Evolutionary conservation across 2,113 vertebrate genomes (phyloP).

Genomic region (Trogon surrucura): DNA sequence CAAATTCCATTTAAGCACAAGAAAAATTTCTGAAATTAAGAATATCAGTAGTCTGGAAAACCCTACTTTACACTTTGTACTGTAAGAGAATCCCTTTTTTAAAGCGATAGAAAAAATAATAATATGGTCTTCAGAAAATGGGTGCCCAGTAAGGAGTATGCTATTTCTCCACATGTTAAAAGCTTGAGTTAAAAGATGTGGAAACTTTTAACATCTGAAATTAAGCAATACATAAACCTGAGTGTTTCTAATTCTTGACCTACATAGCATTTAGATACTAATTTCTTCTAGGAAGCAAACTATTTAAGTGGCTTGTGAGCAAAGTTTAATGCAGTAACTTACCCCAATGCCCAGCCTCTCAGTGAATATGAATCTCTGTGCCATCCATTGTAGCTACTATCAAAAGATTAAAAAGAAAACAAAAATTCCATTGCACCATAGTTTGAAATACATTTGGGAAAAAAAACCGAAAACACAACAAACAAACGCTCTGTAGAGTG

Average conservation of each 20-base stretch:
- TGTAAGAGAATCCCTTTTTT: background rate
- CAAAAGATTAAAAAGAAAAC: conserved; percentile 34
- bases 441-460: background rate
- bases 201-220: background rate
- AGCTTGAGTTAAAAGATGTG: background rate
- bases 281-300: background rate
- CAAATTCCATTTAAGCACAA: background rate
- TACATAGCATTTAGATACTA: background rate
- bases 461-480: background rate
- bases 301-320: background rate
- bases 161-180: background rate
- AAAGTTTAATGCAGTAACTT: conserved; percentile 50
- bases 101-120: background rate
- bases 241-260: background rate
- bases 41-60: background rate
- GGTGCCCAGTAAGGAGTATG: background rate
- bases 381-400: conserved; percentile 92
- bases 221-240: background rate
- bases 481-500: background rate
- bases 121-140: background rate
- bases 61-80: background rate
- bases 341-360: conserved; percentile 90
- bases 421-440: background rate
- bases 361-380: conserved; percentile 91
- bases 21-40: background rate